These are phyloP conservation scores for Nesidiocoris tenuis DNA, from an alignment of 2,888 invertebrate genomes.

Conservation along the genomic window DNA sequence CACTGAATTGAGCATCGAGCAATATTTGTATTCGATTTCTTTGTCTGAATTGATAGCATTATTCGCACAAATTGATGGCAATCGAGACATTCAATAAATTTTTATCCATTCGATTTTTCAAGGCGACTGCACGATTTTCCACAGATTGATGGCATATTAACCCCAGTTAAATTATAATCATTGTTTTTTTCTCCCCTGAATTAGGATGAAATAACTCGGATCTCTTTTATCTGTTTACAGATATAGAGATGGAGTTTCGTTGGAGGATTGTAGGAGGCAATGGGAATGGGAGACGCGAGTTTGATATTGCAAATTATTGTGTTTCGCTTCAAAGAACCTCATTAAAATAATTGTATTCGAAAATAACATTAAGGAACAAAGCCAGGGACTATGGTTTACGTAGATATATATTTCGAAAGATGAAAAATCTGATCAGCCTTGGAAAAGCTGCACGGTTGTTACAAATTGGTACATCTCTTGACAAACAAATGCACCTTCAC, in stretches of 20 bases:
- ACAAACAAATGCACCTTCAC: not conserved
- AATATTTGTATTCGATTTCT: too few relatives aligned
- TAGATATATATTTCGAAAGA: not conserved
- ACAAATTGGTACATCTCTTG: not conserved
- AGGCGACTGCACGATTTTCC: not conserved
- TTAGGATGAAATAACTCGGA: constrained; percentile 17
- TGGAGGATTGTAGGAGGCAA: constrained; percentile 49
- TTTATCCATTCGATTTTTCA: not conserved
- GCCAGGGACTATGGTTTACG: not conserved
- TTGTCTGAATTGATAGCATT: too few relatives aligned
- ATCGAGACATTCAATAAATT: too few relatives aligned
- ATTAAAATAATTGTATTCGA: not conserved
- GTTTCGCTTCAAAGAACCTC: not conserved
- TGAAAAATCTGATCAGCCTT: not conserved
- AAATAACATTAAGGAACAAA: not conserved
- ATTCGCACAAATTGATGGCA: too few relatives aligned
- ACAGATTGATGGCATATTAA: not conserved
- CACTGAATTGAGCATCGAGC: constrained; percentile 13
- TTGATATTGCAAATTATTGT: constrained; percentile 32
- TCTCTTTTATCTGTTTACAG: constrained; percentile 50
- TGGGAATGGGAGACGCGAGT: constrained; percentile 50
- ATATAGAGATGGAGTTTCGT: constrained; percentile 50
- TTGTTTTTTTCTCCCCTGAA: not conserved
- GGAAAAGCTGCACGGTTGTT: constrained; percentile 23
- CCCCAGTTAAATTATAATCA: not conserved